A percentile compares a stretch with the other conserved stretches of the same genome.
phyloP scores from a whole-genome alignment of 2,888 invertebrate genomes.

The Scaptomyza flava region DNA sequence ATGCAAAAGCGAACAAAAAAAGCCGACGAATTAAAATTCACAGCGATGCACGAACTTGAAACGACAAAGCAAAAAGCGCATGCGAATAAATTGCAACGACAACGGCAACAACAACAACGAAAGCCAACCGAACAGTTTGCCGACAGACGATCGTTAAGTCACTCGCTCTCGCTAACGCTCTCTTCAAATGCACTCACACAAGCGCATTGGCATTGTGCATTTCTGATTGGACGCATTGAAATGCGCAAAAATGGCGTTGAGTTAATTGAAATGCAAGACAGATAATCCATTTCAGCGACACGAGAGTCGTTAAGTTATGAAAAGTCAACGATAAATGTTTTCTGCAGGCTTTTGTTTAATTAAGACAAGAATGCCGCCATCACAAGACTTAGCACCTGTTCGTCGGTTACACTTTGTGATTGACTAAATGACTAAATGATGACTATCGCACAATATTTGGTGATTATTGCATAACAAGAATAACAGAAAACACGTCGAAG shows the following conservation, averaged over 20 bases:
- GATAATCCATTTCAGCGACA: conserved; percentile 24
- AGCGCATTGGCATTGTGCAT: conserved; percentile 25
- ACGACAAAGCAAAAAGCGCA: conserved; percentile 59
- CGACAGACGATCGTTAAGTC: conserved; percentile 36
- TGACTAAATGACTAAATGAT: conserved; percentile 25
- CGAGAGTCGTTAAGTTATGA: not conserved
- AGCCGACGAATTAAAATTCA: conserved; percentile 70
- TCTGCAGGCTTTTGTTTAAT: not conserved
- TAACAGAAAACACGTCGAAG: conserved; percentile 36
- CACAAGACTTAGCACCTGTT: conserved; percentile 43
- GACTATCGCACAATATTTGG: conserved; percentile 30
- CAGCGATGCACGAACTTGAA: conserved; percentile 59
- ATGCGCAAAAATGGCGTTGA: conserved; percentile 66
- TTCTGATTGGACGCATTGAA: conserved; percentile 58
- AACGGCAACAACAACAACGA: conserved; percentile 20
- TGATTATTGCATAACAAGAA: conserved; percentile 61
- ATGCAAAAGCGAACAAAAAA: conserved; percentile 2
- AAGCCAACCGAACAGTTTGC: conserved; percentile 16
- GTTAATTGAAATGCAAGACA: conserved; percentile 38
- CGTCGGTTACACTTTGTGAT: conserved; percentile 17
- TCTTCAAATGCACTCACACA: conserved; percentile 30
- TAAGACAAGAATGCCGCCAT: not conserved
- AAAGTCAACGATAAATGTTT: conserved; percentile 21
- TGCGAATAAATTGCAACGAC: conserved; percentile 64
- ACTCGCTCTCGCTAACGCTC: conserved; percentile 5